These are phyloP conservation scores for Saguinus imperator DNA, from an alignment of 2,113 vertebrate species.

Conservation along the genomic window DNA sequence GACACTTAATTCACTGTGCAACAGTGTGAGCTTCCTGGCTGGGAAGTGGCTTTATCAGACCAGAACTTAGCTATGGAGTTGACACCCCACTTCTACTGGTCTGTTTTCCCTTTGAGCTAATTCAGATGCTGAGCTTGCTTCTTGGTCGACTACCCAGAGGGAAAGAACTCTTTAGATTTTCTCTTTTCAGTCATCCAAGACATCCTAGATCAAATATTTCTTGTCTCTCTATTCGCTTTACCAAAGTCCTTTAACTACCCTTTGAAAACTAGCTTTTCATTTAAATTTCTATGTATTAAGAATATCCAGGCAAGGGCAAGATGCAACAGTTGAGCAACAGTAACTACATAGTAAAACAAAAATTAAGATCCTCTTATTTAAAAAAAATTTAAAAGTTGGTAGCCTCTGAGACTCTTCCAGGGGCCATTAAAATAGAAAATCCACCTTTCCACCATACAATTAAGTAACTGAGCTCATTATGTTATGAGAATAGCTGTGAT, in stretches of 20 bases:
- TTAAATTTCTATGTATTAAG: not conserved
- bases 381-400: not conserved
- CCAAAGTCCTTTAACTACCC: not conserved
- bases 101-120: not conserved
- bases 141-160: not conserved
- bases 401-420: not conserved
- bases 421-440: not conserved
- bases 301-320: not conserved
- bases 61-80: not conserved
- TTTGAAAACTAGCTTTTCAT: not conserved
- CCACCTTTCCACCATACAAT: not conserved
- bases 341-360: not conserved
- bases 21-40: not conserved
- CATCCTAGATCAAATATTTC: conserved; percentile 6
- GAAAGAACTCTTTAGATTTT: not conserved
- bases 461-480: not conserved
- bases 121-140: not conserved
- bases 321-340: not conserved
- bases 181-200: not conserved
- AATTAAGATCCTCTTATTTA: not conserved
- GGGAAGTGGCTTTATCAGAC: not conserved
- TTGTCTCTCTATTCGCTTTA: not conserved
- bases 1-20: not conserved
- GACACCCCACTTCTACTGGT: not conserved
- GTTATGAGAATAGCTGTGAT: not conserved